Percentiles rank a stretch among this genome's conserved stretches.
phyloP scores from a whole-genome alignment of 2,888 invertebrate species.

The Monochamus alternatus region DNA sequence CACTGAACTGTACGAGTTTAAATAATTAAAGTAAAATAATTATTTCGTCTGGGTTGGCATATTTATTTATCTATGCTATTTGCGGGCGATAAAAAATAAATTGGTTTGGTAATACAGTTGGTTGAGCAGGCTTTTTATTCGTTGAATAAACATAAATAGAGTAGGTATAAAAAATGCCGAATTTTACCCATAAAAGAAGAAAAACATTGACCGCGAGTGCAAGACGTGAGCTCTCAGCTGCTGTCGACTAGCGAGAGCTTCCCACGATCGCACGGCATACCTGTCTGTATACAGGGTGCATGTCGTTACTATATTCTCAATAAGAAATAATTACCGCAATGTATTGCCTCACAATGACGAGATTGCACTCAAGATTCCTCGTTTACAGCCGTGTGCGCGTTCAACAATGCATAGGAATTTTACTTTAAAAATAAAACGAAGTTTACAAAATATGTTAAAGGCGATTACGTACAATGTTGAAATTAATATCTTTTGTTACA shows the following conservation, averaged over 20 bases:
- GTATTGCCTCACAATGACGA: slow-evolving; percentile 35
- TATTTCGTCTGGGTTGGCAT: slow-evolving; percentile 19
- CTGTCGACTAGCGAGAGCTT: slow-evolving; percentile 67
- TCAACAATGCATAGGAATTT: background rate
- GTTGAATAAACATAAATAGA: slow-evolving; percentile 52
- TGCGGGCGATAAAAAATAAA: slow-evolving; percentile 39
- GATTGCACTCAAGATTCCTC: background rate
- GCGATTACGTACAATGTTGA: background rate
- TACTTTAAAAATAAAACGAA: background rate
- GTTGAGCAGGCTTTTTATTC: slow-evolving; percentile 49
- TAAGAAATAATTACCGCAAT: slow-evolving; percentile 49
- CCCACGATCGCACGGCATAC: slow-evolving; percentile 70
- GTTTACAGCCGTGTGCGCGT: background rate
- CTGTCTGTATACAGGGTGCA: slow-evolving; percentile 68
- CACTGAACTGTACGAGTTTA: background rate
- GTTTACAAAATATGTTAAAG: background rate
- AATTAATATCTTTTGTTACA: slow-evolving; percentile 75
- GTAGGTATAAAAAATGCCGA: slow-evolving; percentile 63
- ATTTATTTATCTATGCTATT: slow-evolving; percentile 33
- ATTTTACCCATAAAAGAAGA: slow-evolving; percentile 68
- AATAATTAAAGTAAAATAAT: slow-evolving; percentile 20
- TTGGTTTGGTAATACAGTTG: slow-evolving; percentile 51
- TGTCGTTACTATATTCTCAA: slow-evolving; percentile 52
- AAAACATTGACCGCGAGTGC: slow-evolving; percentile 69
- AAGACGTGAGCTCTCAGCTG: slow-evolving; percentile 70